These are phyloP conservation scores for Borostomias antarcticus DNA, from an alignment of 2,797 vertebrate species.

Conservation along the genomic window DNA sequence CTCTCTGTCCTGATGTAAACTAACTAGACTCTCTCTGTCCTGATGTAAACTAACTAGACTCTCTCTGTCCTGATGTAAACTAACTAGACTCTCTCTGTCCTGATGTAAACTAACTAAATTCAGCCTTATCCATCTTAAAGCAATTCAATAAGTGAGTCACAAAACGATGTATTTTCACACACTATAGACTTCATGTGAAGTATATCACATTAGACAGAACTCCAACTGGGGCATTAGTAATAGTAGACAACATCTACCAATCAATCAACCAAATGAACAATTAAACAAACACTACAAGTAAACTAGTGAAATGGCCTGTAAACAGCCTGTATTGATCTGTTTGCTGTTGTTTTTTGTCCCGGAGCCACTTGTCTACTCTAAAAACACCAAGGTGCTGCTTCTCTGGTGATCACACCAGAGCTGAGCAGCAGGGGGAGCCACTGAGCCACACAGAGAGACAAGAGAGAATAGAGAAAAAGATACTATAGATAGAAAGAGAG, in stretches of 20 bases:
- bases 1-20: no score
- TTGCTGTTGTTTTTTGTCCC: constrained; percentile 62
- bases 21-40: no score
- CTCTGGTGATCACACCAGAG: constrained; percentile 51
- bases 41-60: no score
- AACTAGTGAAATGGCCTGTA: background rate
- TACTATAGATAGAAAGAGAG: constrained; percentile 36
- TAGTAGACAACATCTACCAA: background rate
- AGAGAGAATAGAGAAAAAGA: constrained; percentile 59
- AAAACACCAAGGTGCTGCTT: no score
- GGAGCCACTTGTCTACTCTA: constrained; percentile 59
- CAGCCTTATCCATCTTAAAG: no score
- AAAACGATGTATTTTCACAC: background rate
- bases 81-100: no score
- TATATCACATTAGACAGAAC: no score
- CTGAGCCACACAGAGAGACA: constrained; percentile 55
- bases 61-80: no score
- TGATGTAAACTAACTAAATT: no score
- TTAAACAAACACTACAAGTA: no score
- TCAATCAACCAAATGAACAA: background rate
- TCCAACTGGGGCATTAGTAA: background rate
- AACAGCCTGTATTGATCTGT: constrained; percentile 35
- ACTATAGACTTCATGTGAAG: background rate
- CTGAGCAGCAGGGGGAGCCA: constrained; percentile 61
- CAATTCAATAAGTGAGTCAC: no score